phyloP scores from a whole-genome alignment of 2,797 vertebrate species.

The Cirrhinus mrigala region DNA sequence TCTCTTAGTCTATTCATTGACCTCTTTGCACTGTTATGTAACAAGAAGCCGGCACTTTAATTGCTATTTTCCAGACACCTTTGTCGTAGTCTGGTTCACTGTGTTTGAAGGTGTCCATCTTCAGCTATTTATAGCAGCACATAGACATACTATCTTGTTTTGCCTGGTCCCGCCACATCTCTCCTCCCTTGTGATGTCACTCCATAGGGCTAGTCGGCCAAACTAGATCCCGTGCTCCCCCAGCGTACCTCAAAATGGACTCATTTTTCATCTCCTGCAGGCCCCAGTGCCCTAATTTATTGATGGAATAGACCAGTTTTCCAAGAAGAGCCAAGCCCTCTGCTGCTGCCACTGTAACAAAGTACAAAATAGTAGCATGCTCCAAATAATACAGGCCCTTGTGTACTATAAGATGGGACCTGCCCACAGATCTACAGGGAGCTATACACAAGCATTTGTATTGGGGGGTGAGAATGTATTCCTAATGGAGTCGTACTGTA shows the following conservation, averaged over 20 bases:
- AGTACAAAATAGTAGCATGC: not conserved
- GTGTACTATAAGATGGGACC: not conserved
- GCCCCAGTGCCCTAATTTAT: conserved; percentile 67
- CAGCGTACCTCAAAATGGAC: conserved; percentile 68
- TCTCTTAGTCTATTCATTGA: not conserved
- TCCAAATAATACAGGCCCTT: not conserved
- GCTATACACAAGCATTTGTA: not conserved
- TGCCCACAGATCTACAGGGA: not conserved
- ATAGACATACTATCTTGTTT: conserved; percentile 38
- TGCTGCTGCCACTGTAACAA: conserved; percentile 6
- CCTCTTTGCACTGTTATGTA: conserved; percentile 36
- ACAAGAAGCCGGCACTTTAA: conserved; percentile 63
- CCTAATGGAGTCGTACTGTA: conserved; percentile 12
- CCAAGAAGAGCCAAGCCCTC: conserved; percentile 59
- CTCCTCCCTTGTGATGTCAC: conserved; percentile 71
- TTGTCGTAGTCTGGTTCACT: conserved; percentile 53
- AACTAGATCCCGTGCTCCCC: conserved; percentile 64
- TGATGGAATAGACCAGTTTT: conserved; percentile 68
- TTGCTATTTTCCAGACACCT: conserved; percentile 63
- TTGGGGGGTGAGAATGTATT: not conserved
- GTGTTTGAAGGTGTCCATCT: conserved; percentile 41
- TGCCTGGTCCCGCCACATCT: conserved; percentile 42
- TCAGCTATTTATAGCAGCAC: conserved; percentile 71
- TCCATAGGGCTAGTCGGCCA: conserved; percentile 65
- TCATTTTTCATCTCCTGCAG: conserved; percentile 74